Base-by-base conservation (phyloP, 2,113 vertebrate genomes). In the Catagonus wagneri region DNA sequence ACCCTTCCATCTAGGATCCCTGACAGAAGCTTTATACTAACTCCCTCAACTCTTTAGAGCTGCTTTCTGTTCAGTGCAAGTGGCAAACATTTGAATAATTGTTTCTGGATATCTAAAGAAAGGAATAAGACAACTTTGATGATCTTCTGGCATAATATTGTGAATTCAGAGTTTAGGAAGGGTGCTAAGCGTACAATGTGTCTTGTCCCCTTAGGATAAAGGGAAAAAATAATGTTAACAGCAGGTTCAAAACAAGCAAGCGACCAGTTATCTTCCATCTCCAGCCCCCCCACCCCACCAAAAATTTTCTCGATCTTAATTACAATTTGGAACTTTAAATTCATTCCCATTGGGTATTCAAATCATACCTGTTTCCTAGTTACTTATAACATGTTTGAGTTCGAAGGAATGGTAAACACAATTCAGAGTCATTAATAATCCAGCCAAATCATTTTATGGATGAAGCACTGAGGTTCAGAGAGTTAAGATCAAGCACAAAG, bases 61-160 rank as follows among this genome's bases (percentile, higher is more conserved):
- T 25, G 60, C 71, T 94, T 90, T 90, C 50, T 34, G 7, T 78
- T 71, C 34, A 84, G 2, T 76, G 1, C 58, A 90, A 95, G 63
- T 94, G 91, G 71, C 79, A 97, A 96, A 97, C 63, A 95, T 94
- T 95, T 95, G 89, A 96, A 97, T 97, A 93, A 92, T 87, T 93
- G 69, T 94, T 95, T 92, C 36, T 83, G 66, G 39, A 29, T 84
- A 83, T 66, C 75, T 80, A 52, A 83, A 95, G 54, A 89, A 94
- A 96, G 81, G 75, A 92, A 74, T 90, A 89, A 89, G 81, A 95
- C 72, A 96, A 83, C 54, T 96, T 60, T 94, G 87, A 72, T 80
- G 84, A 83, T 80, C 78, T 76, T 93, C 36, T 83, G 89, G 66
- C 92, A 78, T 69, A 66, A 81, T 78, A 66, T 39, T 93, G 58